Base-by-base conservation (phyloP, 2,888 invertebrate genomes). In the Tethea ocularis region DNA sequence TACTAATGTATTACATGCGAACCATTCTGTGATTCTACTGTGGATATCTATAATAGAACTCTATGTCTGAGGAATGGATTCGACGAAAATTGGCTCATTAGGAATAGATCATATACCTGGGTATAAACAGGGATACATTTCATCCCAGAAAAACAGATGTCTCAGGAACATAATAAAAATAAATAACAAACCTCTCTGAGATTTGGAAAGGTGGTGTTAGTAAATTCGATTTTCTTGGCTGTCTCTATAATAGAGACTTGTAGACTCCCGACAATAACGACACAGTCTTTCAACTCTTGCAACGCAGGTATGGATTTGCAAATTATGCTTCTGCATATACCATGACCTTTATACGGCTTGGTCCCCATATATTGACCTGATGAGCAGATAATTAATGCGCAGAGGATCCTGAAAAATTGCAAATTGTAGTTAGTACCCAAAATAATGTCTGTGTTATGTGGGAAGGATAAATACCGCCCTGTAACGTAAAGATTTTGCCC, bases 191-290 rank as follows among this genome's bases (percentile, higher is more conserved):
- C 92, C 93, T 98, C 98, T 58, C 95, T 93, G 0, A 98, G 92
- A 66, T 96, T 92, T 0, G 96, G 96, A 83, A 97, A 96, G 33
- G 88, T 86, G 57, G 95, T 81, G 60, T 94, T 93, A 2, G 87
- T 86, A 68, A 94, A 94, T 57, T 93, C 86, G 0, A 81, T 69
- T 11, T 83, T 84, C 1, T 33, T 80, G 0, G 89, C 70, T 57
- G 85, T 86, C 63, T 96, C 95, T 63, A 97, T 93, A 20, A 97
- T 87, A 0, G 95, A 93, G 55, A 98, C 95, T 68, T 95, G 94
- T 1, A 99, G 92, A 69, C 94, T 95, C 0, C 99, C 99, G 71
- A 96, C 95, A 54, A 99, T 95, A 1, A 98, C 96, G 0, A 86
- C 83, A 57, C 92, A 92, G 36, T 84, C 80, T 17, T 78, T 69